Evolutionary conservation across 2,797 vertebrate genomes (phyloP), one percentile per base, ranked within the genome.

Genomic region (Pangasius mekongensis): DNA sequence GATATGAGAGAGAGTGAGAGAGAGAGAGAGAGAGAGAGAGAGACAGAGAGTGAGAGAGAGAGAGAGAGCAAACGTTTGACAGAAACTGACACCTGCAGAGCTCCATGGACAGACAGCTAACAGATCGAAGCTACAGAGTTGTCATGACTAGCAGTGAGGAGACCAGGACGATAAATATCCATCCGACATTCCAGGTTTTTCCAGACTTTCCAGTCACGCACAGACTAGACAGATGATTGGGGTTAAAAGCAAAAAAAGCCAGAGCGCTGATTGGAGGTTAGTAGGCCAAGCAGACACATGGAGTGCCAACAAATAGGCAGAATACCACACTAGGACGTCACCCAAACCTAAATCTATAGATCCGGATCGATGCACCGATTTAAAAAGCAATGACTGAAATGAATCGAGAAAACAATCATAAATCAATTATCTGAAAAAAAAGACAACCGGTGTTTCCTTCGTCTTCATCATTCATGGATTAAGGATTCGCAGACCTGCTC

Each of bases 81-180:
- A 30, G n/a, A 78, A 33, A 78, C 18, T 1, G 78, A 66, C 60
- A 43, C n/a, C 47, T 30, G 22, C 73, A 78, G 47, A 88, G 39
- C 16, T 56, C 27, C 27, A 52, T 30, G 24, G 22, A 60, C 36
- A 47, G 56, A n/a, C 80, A 62, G 22, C 22, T 60, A 43, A 56
- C 52, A 80, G 76, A 56, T 56, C 76, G 30, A 20, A 4, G 76
- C 76, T 56, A 33, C 30, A 76, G 73, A 74, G 71, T 47, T 74
- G 18, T 71, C 5, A 33, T 14, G 36, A 80, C 47, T 27, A 80
- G 84, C 60, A 85, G 62, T 67, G 85, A 80, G 52, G 81, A 66
- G 87, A 67, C 87, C 30, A 86, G 83, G 86, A 85, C 78, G 30
- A 60, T 24, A 89, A 90, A 76, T 73, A 81, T 27, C 80, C 69